Percentiles rank a stretch among this genome's conserved stretches.
These are phyloP conservation scores for Alloplasta piceator DNA, from an alignment of 2,888 invertebrate genomes.

Conservation along the genomic window DNA sequence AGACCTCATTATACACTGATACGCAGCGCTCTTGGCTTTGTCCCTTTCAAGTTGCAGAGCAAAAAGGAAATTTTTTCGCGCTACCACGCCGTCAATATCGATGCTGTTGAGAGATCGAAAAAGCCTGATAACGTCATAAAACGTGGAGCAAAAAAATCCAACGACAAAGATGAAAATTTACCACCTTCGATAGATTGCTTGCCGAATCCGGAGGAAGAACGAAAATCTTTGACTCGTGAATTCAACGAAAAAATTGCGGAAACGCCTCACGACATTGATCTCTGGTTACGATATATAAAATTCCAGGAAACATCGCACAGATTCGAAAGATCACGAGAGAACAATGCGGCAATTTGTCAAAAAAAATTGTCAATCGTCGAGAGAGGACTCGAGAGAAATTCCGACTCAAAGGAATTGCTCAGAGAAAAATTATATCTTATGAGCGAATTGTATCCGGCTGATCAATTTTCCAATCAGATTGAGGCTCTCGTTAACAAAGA, in stretches of 20 bases:
- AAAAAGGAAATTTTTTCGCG: constrained; percentile 68
- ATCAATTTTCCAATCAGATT: constrained; percentile 85
- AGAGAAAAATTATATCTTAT: constrained; percentile 84
- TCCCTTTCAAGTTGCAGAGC: constrained; percentile 58
- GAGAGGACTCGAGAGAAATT: constrained; percentile 86
- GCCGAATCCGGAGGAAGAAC: constrained; percentile 83
- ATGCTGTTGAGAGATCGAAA: constrained; percentile 68
- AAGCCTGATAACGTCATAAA: constrained; percentile 77
- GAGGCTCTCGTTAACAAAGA: constrained; percentile 84
- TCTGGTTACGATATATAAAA: constrained; percentile 86
- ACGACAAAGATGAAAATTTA: constrained; percentile 3
- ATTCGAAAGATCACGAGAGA: constrained; percentile 65
- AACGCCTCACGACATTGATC: constrained; percentile 84
- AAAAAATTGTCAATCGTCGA: constrained; percentile 87
- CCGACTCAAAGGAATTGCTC: constrained; percentile 84
- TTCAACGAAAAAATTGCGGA: constrained; percentile 85
- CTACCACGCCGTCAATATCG: constrained; percentile 73
- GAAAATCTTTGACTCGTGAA: constrained; percentile 84
- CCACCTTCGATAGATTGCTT: constrained; percentile 56
- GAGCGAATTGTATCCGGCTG: constrained; percentile 85
- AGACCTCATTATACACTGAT: constrained; percentile 85
- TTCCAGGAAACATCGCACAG: constrained; percentile 83
- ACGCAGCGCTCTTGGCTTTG: constrained; percentile 70
- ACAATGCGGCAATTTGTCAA: constrained; percentile 79
- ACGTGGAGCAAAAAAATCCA: constrained; percentile 32